These are phyloP conservation scores for Trinectes maculatus DNA, from an alignment of 2,113 vertebrate species.

Conservation along the genomic window DNA sequence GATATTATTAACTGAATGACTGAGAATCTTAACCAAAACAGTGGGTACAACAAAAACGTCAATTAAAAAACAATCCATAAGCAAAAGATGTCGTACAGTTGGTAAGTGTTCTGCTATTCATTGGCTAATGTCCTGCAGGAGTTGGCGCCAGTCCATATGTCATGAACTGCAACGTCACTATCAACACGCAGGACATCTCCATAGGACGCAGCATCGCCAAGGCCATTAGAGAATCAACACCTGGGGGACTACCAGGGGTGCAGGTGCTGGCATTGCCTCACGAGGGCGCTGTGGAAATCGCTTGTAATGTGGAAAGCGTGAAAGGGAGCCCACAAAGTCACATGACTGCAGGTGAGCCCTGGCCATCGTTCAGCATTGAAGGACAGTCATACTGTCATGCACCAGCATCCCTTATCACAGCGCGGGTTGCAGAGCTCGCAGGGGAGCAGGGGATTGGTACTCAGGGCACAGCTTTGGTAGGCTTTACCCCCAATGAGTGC, in stretches of 20 bases:
- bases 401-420: constrained; percentile 73
- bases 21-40: no score
- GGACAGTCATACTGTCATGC: constrained; percentile 70
- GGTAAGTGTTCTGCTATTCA: not conserved
- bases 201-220: constrained; percentile 68
- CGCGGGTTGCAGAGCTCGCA: constrained; percentile 73
- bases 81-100: not conserved
- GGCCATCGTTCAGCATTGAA: constrained; percentile 63
- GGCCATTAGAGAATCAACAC: constrained; percentile 69
- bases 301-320: constrained; percentile 82
- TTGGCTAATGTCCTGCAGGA: constrained; percentile 59
- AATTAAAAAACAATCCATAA: no score
- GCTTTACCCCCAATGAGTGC: constrained; percentile 80
- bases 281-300: constrained; percentile 77
- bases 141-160: constrained; percentile 78
- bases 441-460: constrained; percentile 53
- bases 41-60: not conserved
- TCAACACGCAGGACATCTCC: constrained; percentile 77
- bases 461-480: constrained; percentile 74
- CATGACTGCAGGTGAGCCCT: constrained; percentile 28
- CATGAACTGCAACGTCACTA: constrained; percentile 84
- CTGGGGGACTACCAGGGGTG: constrained; percentile 76
- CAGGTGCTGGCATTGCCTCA: constrained; percentile 82
- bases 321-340: constrained; percentile 4
- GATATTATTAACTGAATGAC: no score